Base-by-base conservation (phyloP, 2,888 invertebrate genomes). In the Invenusta paracnida region DNA sequence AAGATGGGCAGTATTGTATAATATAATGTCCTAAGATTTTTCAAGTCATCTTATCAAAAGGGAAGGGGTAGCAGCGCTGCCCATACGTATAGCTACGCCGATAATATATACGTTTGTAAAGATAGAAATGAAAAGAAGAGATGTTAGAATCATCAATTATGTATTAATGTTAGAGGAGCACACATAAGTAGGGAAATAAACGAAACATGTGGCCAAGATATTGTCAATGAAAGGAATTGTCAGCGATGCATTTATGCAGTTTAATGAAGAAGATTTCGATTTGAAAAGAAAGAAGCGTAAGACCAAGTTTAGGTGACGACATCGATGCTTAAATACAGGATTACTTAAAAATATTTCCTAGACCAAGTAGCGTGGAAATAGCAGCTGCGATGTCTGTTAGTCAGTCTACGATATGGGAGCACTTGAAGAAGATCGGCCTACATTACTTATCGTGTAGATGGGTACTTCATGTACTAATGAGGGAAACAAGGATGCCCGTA, bases 261-360 rank as follows among this genome's bases (percentile, higher is more conserved):
- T 48, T 48, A 17, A 48, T 11, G 48, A 48, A 48, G 48, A 17
- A 11, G 48, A 48, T 17, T 48, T 48, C 17, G 11, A 48, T 48
- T 48, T 48, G 48, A 48, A 48, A 11, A 48, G 48, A 48, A 48
- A 5, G 17, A 48, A 48, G 48, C 17, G 48, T 5, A 17, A 48
- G 48, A 17, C 48, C 48, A 48, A 48, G 48, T 17, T 48, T 48
- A 17, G 48, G 17, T 73, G 73, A 13, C 2, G 88, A 88, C 2
- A 11, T 82, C 29, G 82, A 82, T 82, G 82, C 23, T 27, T 27
- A 23, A 27, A 29, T 82, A 13, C 13, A 82, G 31, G 27, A 82
- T 25, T 27, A 79, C 23, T 79, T 79, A n/a, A 23, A 79, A 79
- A 79, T 27, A 2, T 79, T 79, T 79, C 79, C 23, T 27, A 79